Conservation (phyloP, 2,797 vertebrate genomes). For the Pipistrellus nathusii region DNA sequence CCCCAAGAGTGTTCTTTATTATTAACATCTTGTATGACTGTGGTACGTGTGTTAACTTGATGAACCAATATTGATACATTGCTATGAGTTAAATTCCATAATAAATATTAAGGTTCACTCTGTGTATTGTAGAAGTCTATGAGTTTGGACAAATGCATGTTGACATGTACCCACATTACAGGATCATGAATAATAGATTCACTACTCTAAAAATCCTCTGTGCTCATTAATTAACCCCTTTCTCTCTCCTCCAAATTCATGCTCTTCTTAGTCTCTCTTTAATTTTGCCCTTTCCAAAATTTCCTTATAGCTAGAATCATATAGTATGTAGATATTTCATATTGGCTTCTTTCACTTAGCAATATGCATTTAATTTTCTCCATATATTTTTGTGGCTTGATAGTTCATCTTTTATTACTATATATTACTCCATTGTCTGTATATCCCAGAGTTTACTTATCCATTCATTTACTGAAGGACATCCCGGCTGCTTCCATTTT, state of each 20-base stretch:
- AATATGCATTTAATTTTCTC: neutral
- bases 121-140: neutral
- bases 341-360: neutral
- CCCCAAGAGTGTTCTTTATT: neutral
- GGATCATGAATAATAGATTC: neutral
- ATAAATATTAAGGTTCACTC: neutral
- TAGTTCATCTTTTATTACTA: neutral
- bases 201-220: neutral
- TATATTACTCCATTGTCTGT: neutral
- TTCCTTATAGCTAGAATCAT: neutral
- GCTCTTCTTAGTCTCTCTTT: neutral
- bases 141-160: neutral
- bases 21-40: neutral
- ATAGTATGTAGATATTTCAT: neutral
- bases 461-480: neutral
- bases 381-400: neutral
- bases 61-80: neutral
- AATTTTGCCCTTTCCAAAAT: neutral
- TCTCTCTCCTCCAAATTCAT: neutral
- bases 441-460: neutral
- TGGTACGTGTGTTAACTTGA: neutral
- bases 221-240: neutral
- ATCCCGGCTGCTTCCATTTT: neutral
- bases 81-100: neutral
- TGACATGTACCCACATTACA: neutral